A percentile compares a stretch with the other conserved stretches of the same genome.
Conservation (phyloP, 2,888 invertebrate genomes). For the Plutella xylostella region DNA sequence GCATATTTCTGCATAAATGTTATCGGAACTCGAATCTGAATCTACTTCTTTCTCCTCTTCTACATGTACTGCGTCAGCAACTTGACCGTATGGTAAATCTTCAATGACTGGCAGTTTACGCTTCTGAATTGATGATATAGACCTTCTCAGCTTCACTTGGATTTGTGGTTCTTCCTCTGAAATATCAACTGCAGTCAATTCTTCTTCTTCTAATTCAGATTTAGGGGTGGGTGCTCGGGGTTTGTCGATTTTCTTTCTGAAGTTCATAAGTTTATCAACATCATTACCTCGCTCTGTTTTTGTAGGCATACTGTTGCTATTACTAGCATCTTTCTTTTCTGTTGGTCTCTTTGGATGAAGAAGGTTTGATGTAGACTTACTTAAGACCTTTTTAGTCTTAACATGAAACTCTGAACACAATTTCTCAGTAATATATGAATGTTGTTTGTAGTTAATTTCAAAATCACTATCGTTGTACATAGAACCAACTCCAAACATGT, state of each 20-base stretch:
- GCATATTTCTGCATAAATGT: conserved; percentile 79
- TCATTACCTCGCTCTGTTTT: conserved; percentile 53
- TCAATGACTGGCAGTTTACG: conserved; percentile 69
- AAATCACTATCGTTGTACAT: conserved; percentile 69
- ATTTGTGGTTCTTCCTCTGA: conserved; percentile 51
- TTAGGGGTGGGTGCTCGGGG: conserved; percentile 61
- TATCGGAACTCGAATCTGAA: conserved; percentile 65
- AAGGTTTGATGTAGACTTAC: conserved; percentile 73
- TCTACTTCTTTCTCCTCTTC: conserved; percentile 53
- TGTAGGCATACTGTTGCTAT: conserved; percentile 63
- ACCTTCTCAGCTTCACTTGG: conserved; percentile 63
- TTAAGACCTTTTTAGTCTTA: conserved; percentile 74
- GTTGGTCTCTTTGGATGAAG: conserved; percentile 70
- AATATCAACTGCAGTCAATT: conserved; percentile 47
- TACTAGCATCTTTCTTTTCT: conserved; percentile 59
- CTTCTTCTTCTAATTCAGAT: conserved; percentile 50
- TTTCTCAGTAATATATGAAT: conserved; percentile 77
- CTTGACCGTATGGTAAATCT: conserved; percentile 78
- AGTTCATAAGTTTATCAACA: conserved; percentile 48
- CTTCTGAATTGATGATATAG: conserved; percentile 66
- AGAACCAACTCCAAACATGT: conserved; percentile 67
- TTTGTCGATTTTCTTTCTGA: conserved; percentile 61
- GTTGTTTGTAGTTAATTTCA: conserved; percentile 66
- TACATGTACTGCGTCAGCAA: conserved; percentile 72
- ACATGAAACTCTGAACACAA: conserved; percentile 78